A percentile compares a stretch with the other conserved stretches of the same genome.
Conservation (phyloP, 2,888 invertebrate genomes). For the Falcaria lacertinaria region DNA sequence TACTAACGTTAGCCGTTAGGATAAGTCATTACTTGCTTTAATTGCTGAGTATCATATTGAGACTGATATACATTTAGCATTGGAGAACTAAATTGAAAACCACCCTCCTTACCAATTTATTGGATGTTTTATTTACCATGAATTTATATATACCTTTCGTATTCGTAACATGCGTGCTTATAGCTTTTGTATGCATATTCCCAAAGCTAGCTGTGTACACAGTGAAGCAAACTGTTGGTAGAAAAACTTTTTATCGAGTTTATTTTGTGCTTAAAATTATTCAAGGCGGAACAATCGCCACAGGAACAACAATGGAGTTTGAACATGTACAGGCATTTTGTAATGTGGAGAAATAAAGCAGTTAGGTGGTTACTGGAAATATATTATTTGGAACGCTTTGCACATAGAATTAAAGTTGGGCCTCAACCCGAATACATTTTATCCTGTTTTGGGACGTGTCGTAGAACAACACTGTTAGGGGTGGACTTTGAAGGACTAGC, state of each 20-base stretch:
- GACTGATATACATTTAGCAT: not conserved
- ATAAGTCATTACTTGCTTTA: not conserved
- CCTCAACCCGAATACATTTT: conserved; percentile 42
- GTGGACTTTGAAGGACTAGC: not conserved
- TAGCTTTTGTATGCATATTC: not conserved
- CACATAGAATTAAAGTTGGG: conserved; percentile 47
- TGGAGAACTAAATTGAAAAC: not conserved
- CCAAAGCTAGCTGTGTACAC: not conserved
- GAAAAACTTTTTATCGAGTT: conserved; percentile 12
- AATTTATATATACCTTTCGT: not conserved
- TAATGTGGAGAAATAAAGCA: conserved; percentile 47
- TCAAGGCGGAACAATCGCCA: conserved; percentile 23
- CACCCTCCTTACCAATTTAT: no score
- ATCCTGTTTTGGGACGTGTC: conserved; percentile 34
- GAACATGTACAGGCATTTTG: conserved; percentile 32
- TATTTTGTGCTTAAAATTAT: conserved; percentile 23
- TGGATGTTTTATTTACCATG: not conserved
- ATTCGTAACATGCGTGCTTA: not conserved
- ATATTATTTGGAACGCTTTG: conserved; percentile 33
- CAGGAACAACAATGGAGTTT: conserved; percentile 24
- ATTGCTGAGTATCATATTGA: not conserved
- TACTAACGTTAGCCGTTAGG: no score
- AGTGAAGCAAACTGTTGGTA: not conserved
- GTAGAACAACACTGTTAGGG: not conserved
- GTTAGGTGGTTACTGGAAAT: conserved; percentile 37